These are phyloP conservation scores for Pollimyrus isidori DNA, from an alignment of 2,113 vertebrate species.

Conservation along the genomic window DNA sequence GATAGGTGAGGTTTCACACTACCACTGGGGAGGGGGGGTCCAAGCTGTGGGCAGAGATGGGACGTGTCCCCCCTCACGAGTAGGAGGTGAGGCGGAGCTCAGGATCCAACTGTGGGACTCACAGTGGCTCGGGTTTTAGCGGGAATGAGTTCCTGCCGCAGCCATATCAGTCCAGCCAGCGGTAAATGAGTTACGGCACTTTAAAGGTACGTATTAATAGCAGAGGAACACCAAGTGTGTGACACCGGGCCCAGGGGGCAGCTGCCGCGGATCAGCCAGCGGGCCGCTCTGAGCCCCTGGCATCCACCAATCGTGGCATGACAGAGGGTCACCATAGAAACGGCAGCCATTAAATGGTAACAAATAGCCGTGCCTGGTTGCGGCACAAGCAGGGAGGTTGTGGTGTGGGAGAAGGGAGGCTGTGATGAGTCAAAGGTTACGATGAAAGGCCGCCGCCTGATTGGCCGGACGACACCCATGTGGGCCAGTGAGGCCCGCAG, in stretches of 20 bases:
- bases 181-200: neutral
- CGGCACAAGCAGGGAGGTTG: neutral
- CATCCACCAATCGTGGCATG: neutral
- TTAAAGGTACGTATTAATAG: neutral
- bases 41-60: neutral
- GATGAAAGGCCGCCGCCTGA: neutral
- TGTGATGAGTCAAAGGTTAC: neutral
- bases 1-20: neutral
- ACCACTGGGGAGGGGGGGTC: neutral
- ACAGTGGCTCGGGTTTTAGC: neutral
- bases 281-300: neutral
- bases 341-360: neutral
- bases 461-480: neutral
- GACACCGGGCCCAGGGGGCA: neutral
- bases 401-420: neutral
- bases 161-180: neutral
- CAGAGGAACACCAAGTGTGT: neutral
- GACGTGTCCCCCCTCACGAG: neutral
- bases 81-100: neutral
- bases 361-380: neutral
- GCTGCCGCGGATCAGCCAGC: neutral
- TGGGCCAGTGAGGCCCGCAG: neutral
- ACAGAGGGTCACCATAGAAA: conserved; percentile 4
- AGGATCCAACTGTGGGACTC: neutral
- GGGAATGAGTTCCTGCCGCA: neutral